Percentiles rank a stretch among this genome's conserved stretches.
phyloP scores from a whole-genome alignment of 2,888 invertebrate genomes.

The Cotesia congregata region DNA sequence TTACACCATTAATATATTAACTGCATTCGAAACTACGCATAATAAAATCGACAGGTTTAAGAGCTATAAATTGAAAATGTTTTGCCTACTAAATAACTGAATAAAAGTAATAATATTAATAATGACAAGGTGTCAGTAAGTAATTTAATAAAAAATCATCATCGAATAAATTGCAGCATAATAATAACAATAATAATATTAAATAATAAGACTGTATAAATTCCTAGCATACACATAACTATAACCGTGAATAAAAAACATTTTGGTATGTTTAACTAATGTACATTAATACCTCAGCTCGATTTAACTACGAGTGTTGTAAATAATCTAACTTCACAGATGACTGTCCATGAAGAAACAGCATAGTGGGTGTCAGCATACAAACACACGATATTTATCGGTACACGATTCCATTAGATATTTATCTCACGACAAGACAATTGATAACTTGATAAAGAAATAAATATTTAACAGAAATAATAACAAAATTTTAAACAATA shows the following conservation, averaged over 20 bases:
- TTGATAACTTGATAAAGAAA: conserved; percentile 19
- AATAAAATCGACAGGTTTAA: background rate
- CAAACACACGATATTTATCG: conserved; percentile 17
- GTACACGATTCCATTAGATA: conserved; percentile 8
- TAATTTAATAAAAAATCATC: conserved; percentile 9
- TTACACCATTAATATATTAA: background rate
- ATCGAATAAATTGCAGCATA: background rate
- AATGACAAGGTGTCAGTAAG: conserved; percentile 12
- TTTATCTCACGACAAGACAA: conserved; percentile 22
- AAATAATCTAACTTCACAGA: conserved; percentile 36
- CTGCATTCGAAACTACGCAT: background rate
- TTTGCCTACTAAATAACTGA: background rate
- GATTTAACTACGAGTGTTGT: conserved; percentile 17
- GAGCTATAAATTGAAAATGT: conserved; percentile 3
- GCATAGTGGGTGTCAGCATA: conserved; percentile 29
- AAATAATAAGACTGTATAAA: background rate
- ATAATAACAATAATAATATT: background rate
- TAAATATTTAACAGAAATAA: background rate
- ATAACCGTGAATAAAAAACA: background rate
- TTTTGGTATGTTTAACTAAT: background rate
- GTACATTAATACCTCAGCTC: conserved; percentile 16
- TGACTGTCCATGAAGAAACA: conserved; percentile 3
- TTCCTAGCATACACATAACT: background rate
- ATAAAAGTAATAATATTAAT: conserved; percentile 14
- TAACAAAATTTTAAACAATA: background rate